A percentile compares a stretch with the other conserved stretches of the same genome.
These are phyloP conservation scores for Carduelis carduelis DNA, from an alignment of 2,797 vertebrate genomes.

Conservation along the genomic window DNA sequence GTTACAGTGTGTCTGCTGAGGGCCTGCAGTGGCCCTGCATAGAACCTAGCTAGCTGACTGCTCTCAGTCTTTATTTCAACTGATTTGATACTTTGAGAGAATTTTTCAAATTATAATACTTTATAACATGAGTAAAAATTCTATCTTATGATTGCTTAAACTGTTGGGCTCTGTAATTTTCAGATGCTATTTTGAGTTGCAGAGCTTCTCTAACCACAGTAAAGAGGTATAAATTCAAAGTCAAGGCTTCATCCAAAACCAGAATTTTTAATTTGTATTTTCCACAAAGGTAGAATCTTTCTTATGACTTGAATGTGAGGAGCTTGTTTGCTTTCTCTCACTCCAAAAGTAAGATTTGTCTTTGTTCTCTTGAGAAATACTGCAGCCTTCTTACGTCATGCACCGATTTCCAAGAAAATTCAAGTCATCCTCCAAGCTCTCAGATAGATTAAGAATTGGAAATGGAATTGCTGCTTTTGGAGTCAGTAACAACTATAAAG, in stretches of 20 bases:
- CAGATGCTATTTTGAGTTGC: not conserved
- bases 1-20: not conserved
- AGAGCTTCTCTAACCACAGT: not conserved
- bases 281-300: not conserved
- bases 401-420: not conserved
- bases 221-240: not conserved
- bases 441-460: conserved; percentile 2
- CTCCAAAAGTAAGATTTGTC: not conserved
- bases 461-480: not conserved
- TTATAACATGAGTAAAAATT: not conserved
- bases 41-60: not conserved
- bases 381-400: not conserved
- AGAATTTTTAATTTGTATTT: not conserved
- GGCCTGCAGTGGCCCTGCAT: not conserved
- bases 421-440: not conserved
- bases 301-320: not conserved
- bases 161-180: not conserved
- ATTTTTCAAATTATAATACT: not conserved
- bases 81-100: not conserved
- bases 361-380: conserved; percentile 6
- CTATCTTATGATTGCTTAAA: not conserved
- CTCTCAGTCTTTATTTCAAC: not conserved
- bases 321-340: not conserved
- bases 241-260: not conserved
- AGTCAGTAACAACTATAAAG: conserved; percentile 1